Base-by-base conservation (phyloP, 2,113 vertebrate genomes). In the Sorex fumeus region DNA sequence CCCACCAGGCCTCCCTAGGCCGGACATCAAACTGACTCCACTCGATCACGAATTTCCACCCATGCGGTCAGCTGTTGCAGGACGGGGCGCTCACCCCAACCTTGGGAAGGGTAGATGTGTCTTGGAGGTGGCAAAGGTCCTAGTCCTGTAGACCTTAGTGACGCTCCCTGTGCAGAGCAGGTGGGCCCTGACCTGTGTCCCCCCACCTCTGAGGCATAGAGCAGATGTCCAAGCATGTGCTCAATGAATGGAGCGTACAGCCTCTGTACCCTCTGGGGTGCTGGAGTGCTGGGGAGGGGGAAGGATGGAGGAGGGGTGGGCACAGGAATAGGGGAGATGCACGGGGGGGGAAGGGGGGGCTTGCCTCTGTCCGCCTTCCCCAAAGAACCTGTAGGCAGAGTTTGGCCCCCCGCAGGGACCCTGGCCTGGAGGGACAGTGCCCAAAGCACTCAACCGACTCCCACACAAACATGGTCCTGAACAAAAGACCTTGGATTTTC, bases 351-450 rank as follows among this genome's bases (percentile, higher is more conserved):
- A n/a, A n/a, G n/a, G n/a, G n/a, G n/a, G n/a, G n/a, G n/a, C n/a
- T n/a, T n/a, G n/a, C n/a, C n/a, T n/a, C n/a, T n/a, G n/a, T n/a
- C n/a, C 40, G 4, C 40, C 82, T 40, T 94, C 76, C 77, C 50
- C 62, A 47, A 86, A 64, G 34, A 88, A 45, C 19, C 45, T 88
- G 53, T 78, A 90, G 71, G 50, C 34, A 53, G 82, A 84, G 86
- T 77, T 19, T 70, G 69, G 62, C 67, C 94, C 91, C 67, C 83
- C 23, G 90, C 72, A 83, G 75, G 76, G 72, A 36, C 81, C 11
- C 10, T 88, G 81, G 57, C 66, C 90, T 84, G 23, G 60, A 86
- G 80, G 76, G 62, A 80, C 8, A 64, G 67, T 82, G 57, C 19
- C 88, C 86, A 7, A 40, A 40, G 40, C 40, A 7, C 40, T 40